These are phyloP conservation scores for Phyllotis vaccarum DNA, from an alignment of 2,797 vertebrate species.

Conservation along the genomic window DNA sequence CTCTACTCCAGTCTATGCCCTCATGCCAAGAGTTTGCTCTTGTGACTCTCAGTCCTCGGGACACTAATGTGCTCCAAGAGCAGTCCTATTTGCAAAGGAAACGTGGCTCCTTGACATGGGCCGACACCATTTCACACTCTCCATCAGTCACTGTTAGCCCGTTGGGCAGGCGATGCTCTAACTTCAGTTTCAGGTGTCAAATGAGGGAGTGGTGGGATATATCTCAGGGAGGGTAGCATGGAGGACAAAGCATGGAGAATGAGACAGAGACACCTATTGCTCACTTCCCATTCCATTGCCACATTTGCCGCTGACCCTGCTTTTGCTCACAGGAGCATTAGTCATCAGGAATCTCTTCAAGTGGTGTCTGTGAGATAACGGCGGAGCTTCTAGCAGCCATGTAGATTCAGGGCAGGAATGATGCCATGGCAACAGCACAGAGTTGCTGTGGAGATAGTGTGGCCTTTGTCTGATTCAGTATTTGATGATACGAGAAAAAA, in stretches of 20 bases:
- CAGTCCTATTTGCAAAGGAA: not conserved
- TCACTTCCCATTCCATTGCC: constrained; percentile 59
- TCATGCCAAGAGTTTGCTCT: not conserved
- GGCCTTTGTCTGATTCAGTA: not conserved
- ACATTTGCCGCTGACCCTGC: constrained; percentile 25
- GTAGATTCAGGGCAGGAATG: not conserved
- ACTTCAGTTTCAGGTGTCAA: not conserved
- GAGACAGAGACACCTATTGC: not conserved
- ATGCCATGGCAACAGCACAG: not conserved
- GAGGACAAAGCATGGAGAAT: not conserved
- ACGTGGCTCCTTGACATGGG: not conserved
- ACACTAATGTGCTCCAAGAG: not conserved
- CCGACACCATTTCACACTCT: not conserved
- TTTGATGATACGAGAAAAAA: constrained; percentile 7
- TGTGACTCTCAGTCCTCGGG: not conserved
- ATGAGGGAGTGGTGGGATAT: too few species aligned
- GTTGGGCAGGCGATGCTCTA: not conserved
- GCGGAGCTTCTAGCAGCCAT: not conserved
- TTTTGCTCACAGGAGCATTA: not conserved
- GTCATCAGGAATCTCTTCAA: not conserved
- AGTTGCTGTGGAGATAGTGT: not conserved
- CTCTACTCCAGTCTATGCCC: not conserved
- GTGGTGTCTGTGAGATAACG: not conserved
- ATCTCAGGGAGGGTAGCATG: not conserved
- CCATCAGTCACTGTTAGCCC: not conserved